Evolutionary conservation across 2,797 vertebrate species (phyloP).

Genomic region (Potorous gilbertii): DNA sequence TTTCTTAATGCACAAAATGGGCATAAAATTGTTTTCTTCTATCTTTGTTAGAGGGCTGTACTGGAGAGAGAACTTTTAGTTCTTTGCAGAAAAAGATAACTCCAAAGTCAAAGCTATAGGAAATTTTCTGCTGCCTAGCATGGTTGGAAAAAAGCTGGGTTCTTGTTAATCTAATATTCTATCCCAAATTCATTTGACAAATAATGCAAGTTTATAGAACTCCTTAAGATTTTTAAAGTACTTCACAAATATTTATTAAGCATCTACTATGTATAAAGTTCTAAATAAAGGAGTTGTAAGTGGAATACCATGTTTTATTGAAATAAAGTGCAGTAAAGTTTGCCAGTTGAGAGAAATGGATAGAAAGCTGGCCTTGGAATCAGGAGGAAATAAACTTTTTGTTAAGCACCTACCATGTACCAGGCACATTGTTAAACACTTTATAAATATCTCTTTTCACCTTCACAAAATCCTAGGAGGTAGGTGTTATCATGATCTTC

Average conservation of each 20-base stretch:
- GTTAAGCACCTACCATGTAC: not conserved
- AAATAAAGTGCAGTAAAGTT: not conserved
- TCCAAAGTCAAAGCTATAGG: not conserved
- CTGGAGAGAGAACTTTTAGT: not conserved
- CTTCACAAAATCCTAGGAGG: not conserved
- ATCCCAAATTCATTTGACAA: not conserved
- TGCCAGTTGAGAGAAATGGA: not conserved
- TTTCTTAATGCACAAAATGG: constrained; percentile 3
- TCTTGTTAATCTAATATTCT: constrained; percentile 23
- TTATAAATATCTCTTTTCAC: not conserved
- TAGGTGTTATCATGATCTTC: not conserved
- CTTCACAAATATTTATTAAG: not conserved
- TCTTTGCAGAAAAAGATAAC: not conserved
- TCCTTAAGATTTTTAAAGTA: not conserved
- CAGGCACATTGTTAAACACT: not conserved
- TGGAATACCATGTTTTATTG: not conserved
- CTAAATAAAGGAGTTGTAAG: not conserved
- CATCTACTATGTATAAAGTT: not conserved
- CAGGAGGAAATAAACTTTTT: not conserved
- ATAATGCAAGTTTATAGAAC: not conserved
- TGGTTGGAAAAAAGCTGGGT: not conserved
- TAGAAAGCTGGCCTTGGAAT: not conserved
- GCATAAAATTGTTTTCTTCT: not conserved
- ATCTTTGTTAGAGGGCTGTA: not conserved
- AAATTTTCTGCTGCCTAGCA: not conserved